These are phyloP conservation scores for Atta colombica DNA, from an alignment of 1,140 invertebrate genomes.

Conservation along the genomic window DNA sequence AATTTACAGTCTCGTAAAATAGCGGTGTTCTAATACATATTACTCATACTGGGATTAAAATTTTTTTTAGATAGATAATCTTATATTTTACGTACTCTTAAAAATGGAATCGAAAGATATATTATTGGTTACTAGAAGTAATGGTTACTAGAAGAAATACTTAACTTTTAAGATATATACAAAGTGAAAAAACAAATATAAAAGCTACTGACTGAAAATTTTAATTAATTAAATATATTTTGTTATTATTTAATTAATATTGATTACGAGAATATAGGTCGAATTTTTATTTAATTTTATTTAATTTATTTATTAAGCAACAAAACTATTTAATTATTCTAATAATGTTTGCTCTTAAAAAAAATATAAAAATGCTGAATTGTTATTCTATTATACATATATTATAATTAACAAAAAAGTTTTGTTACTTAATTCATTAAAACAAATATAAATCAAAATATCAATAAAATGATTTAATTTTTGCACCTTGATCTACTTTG, in stretches of 20 bases:
- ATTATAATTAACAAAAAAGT: constrained; percentile 17
- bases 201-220: background rate
- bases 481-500: background rate
- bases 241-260: constrained; percentile 18
- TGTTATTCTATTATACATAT: background rate
- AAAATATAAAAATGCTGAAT: background rate
- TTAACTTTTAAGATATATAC: background rate
- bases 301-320: background rate
- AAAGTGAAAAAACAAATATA: background rate
- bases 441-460: constrained; percentile 1
- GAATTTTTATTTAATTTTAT: too few relatives aligned
- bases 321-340: background rate
- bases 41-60: constrained; percentile 9
- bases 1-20: constrained; percentile 36
- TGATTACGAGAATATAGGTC: background rate
- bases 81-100: background rate
- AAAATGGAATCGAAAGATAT: background rate
- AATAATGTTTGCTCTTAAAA: background rate
- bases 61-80: background rate
- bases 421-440: background rate
- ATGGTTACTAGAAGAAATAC: background rate
- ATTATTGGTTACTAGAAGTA: constrained; percentile 7
- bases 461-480: background rate
- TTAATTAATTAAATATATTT: constrained; percentile 19
- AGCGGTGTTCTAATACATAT: background rate